Evolutionary conservation across 2,797 vertebrate species (phyloP), one percentile per base, ranked within the genome.

Genomic region (Lacerta viridis): DNA sequence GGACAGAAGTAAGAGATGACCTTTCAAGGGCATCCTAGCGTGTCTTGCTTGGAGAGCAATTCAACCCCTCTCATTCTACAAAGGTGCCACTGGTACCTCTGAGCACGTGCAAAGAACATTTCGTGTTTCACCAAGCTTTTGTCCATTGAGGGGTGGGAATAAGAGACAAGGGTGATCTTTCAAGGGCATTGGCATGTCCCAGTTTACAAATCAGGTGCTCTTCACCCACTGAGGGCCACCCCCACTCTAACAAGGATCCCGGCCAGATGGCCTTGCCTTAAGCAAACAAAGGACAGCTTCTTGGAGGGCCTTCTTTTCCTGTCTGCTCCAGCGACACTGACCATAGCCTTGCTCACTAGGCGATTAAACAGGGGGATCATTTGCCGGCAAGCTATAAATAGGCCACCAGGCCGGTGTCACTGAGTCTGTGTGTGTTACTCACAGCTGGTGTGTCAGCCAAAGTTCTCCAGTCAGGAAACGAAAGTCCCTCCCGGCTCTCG

Each of bases 341-440:
- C 29, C 13, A 1, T 33, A 5, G 68, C 59, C 41, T 87, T 27
- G 6, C 11, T 79, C 20, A 7, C 55, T 59, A 29, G 20, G 10
- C 6, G 3, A 25, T 36, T 7, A 77, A 83, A 78, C 61, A 64
- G 20, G 61, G 61, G 43, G 61, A 66, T 46, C 27, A 64, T 3
- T 29, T 25, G 72, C 13, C 27, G 20, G 55, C 18, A 2, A 68
- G 43, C 87, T 88, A 88, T 88, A 88, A 88, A 88, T 88, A 88
- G 78, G 59, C 41, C 1, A 4, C 1, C 7, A 11, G 33, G 18
- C 74, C 43, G 59, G 72, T 83, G 80, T 83, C 72, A 39, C 29
- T 9, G 3, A 55, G 43, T 17, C 43, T 25, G 43, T 29, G 33
- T 36, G 29, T 68, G 29, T 64, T 64, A 83, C 74, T 88, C 61